Conservation (phyloP, 2,113 vertebrate genomes). For the Pogona vitticeps region DNA sequence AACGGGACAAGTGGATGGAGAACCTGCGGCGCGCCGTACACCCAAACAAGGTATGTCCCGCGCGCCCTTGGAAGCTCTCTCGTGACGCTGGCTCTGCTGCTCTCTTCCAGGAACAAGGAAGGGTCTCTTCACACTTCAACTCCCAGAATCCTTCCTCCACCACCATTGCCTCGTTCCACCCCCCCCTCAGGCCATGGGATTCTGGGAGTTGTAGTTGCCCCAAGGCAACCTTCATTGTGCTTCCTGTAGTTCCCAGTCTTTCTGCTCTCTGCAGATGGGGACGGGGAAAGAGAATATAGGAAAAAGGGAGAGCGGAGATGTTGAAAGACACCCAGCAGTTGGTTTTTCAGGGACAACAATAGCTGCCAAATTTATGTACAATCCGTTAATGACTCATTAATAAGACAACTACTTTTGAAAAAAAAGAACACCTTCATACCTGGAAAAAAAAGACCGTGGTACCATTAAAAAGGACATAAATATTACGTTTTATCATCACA, state of each 20-base stretch:
- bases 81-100: no score
- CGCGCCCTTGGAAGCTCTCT: not conserved
- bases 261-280: not conserved
- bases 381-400: not conserved
- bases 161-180: no score
- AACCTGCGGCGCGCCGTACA: slow-evolving; percentile 96
- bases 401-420: not conserved
- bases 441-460: not conserved
- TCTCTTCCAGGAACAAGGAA: no score
- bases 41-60: slow-evolving; percentile 92
- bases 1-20: slow-evolving; percentile 99
- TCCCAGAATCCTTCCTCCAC: no score
- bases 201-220: no score
- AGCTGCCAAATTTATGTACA: not conserved
- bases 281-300: not conserved
- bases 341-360: no score
- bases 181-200: no score
- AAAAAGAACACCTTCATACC: not conserved
- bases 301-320: no score
- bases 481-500: not conserved
- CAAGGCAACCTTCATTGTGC: no score
- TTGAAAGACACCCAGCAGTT: no score
- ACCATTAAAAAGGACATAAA: not conserved
- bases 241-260: not conserved
- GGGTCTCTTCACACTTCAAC: no score